Conservation (phyloP, 2,797 vertebrate species). For the Ctenosaura bakeri region DNA sequence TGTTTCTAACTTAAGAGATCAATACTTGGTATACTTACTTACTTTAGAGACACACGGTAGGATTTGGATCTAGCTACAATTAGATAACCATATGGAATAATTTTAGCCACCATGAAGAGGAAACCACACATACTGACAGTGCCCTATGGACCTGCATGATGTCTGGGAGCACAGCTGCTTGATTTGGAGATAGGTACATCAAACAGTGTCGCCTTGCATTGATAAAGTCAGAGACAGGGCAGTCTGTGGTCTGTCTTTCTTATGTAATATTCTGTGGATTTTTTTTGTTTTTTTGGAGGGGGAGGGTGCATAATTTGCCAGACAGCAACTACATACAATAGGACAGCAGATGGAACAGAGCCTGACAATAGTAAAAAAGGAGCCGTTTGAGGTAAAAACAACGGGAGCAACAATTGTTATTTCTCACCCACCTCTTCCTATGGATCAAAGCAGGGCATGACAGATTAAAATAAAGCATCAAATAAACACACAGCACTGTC, state of each 20-base stretch:
- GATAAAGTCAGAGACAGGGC: background rate
- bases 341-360: background rate
- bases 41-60: background rate
- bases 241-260: background rate
- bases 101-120: background rate
- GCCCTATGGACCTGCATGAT: background rate
- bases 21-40: background rate
- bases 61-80: background rate
- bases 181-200: background rate
- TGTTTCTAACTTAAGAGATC: background rate
- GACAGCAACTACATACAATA: background rate
- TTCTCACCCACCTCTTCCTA: too few relatives aligned
- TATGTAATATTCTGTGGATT: background rate
- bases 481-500: too few relatives aligned
- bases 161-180: background rate
- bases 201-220: background rate
- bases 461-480: too few relatives aligned
- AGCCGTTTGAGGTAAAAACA: background rate
- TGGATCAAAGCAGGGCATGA: too few relatives aligned
- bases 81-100: background rate
- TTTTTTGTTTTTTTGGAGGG: background rate
- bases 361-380: background rate
- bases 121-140: background rate
- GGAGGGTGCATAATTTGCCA: background rate
- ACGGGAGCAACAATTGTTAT: background rate